phyloP scores from a whole-genome alignment of 2,113 vertebrate genomes.

The Microcebus murinus region DNA sequence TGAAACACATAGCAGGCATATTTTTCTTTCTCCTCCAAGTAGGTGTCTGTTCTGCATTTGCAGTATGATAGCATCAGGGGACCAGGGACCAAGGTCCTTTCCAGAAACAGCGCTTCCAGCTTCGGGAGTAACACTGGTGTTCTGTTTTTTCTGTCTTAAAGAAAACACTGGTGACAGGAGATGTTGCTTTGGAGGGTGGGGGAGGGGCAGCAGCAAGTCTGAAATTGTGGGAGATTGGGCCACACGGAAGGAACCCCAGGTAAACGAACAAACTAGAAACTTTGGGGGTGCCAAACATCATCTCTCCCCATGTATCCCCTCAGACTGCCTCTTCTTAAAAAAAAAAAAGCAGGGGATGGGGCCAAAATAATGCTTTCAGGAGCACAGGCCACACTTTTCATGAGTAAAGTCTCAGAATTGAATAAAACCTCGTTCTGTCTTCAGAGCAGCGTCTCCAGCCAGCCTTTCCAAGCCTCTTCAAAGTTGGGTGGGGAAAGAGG shows the following conservation, averaged over 20 bases:
- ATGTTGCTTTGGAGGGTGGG: background rate
- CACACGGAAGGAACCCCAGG: background rate
- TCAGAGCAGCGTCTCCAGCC: background rate
- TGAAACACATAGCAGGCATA: slow-evolving; percentile 39
- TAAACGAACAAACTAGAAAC: slow-evolving; percentile 18
- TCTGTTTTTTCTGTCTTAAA: slow-evolving; percentile 37
- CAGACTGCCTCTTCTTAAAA: background rate
- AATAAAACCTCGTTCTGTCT: background rate
- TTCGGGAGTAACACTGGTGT: background rate
- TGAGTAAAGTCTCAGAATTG: background rate
- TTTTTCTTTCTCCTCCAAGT: slow-evolving; percentile 65
- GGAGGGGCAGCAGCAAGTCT: background rate
- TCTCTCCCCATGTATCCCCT: background rate
- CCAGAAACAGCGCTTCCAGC: slow-evolving; percentile 6
- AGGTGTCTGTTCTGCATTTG: slow-evolving; percentile 73
- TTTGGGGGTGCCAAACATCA: background rate
- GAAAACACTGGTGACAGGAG: slow-evolving; percentile 32
- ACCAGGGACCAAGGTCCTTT: background rate
- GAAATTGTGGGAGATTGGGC: background rate
- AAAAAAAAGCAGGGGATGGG: background rate
- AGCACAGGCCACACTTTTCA: background rate
- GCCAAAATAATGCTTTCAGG: background rate
- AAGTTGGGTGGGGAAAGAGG: background rate
- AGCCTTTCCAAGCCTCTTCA: background rate
- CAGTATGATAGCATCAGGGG: slow-evolving; percentile 23